phyloP scores from a whole-genome alignment of 2,888 invertebrate species.

The Yponomeuta plumbellus region DNA sequence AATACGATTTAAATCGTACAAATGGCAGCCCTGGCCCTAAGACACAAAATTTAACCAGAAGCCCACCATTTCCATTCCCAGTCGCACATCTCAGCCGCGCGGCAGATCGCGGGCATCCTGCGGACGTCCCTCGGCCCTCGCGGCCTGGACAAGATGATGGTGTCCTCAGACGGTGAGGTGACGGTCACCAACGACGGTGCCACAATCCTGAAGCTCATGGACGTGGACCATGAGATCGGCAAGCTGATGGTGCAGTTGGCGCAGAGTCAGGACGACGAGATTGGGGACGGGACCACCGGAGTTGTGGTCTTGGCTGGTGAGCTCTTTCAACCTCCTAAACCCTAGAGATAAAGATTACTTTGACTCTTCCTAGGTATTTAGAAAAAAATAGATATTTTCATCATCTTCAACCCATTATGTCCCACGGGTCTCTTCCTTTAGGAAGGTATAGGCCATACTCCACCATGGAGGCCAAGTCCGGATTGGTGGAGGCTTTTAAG shows the following conservation, averaged over 20 bases:
- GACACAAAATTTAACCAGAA: too few species aligned
- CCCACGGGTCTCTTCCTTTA: too few species aligned
- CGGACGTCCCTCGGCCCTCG: constrained; percentile 97
- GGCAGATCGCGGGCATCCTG: constrained; percentile 92
- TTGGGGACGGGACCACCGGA: constrained; percentile 99
- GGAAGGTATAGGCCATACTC: too few species aligned
- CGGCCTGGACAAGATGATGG: constrained; percentile 98
- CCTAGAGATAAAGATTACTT: too few species aligned
- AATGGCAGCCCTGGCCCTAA: too few species aligned
- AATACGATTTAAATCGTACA: too few species aligned
- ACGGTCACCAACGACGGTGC: constrained; percentile 99
- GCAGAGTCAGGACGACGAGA: constrained; percentile 99
- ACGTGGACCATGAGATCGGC: constrained; percentile 98
- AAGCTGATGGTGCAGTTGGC: constrained; percentile 98
- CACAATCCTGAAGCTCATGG: constrained; percentile 99
- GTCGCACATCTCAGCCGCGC: constrained; percentile 98
- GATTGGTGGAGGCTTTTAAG: too few species aligned
- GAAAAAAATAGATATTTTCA: too few species aligned
- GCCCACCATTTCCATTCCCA: constrained; percentile 57
- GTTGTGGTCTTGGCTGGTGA: constrained; percentile 88
- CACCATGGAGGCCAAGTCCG: too few species aligned
- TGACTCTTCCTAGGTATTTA: too few species aligned
- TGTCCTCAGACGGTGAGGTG: constrained; percentile 97
- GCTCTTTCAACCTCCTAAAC: constrained; percentile 19
- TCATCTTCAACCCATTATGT: too few species aligned